Base-by-base conservation (phyloP, 2,797 vertebrate genomes). In the Betta splendens region DNA sequence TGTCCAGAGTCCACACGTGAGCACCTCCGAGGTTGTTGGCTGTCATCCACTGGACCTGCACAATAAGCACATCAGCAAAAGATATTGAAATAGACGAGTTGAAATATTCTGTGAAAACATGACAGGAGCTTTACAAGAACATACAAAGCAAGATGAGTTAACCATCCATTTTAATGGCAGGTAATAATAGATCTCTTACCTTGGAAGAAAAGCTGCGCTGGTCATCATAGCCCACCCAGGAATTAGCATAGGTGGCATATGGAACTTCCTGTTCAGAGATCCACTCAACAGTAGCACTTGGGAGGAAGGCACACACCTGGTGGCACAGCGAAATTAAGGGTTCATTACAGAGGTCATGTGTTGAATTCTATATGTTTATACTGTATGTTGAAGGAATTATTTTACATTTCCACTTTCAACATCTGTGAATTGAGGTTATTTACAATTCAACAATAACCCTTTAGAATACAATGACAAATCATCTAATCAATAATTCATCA, bases 191-290 rank as follows among this genome's bases (percentile, higher is more conserved):
- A n/a, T n/a, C n/a, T 16, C 26, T 70, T 80, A 93, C 92, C 89
- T 93, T 93, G 43, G 74, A 61, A 32, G 87, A 59, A 48, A 51
- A 84, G 68, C 92, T 93, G 43, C 63, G 71, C 18, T 17, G 16
- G 68, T 91, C 62, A 59, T 93, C 92, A 35, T 83, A 93, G 37
- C 90, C 92, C 6, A 93, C 64, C 92, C 92, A 93, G 20, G 87
- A 16, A 13, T 43, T 85, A 39, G 84, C 87, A 2, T 61, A 68
- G 39, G 79, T 80, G 42, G 90, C 87, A 15, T 86, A 93, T 12
- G 92, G 92, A 39, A 92, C 92, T 1, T 64, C 22, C 72, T 93
- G 92, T 3, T 92, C 85, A 18, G 54, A 0, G 45, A 92, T 89
- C 92, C 91, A 92, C 9, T 13, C 15, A 3, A 62, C 2, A 1